These are phyloP conservation scores for Macropis europaea DNA, from an alignment of 2,888 invertebrate genomes.

Conservation along the genomic window DNA sequence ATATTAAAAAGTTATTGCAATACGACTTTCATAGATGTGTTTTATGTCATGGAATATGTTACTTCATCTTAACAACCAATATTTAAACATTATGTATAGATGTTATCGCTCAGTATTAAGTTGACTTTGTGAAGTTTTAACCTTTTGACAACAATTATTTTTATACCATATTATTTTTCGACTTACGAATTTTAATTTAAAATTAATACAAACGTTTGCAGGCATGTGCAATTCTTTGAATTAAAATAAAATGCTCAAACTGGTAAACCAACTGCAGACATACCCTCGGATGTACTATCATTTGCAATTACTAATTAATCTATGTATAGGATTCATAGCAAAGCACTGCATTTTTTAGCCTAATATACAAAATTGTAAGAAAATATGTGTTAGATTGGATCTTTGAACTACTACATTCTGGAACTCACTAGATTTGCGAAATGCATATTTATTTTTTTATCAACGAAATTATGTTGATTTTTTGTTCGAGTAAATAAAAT, in stretches of 20 bases:
- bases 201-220: not conserved
- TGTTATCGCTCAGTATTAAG: conserved; percentile 26
- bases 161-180: not conserved
- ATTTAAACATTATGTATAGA: conserved; percentile 2
- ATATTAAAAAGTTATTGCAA: not conserved
- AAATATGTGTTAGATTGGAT: not conserved
- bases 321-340: not conserved
- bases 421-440: conserved; percentile 34
- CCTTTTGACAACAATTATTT: not conserved
- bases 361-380: conserved; percentile 7
- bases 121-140: conserved; percentile 7
- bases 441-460: conserved; percentile 66
- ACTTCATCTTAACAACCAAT: not conserved
- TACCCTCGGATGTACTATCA: conserved; percentile 28
- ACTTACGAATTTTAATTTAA: not conserved
- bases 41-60: conserved; percentile 3
- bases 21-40: not conserved
- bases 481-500: conserved; percentile 37
- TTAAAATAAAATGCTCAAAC: not conserved
- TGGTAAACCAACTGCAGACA: conserved; percentile 25
- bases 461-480: no score
- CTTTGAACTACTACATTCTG: not conserved
- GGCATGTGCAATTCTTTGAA: not conserved
- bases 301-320: conserved; percentile 6
- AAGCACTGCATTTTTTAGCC: conserved; percentile 6